A percentile compares a stretch with the other conserved stretches of the same genome.
These are phyloP conservation scores for Eutolmus rufibarbis DNA, from an alignment of 2,888 invertebrate species.

Conservation along the genomic window DNA sequence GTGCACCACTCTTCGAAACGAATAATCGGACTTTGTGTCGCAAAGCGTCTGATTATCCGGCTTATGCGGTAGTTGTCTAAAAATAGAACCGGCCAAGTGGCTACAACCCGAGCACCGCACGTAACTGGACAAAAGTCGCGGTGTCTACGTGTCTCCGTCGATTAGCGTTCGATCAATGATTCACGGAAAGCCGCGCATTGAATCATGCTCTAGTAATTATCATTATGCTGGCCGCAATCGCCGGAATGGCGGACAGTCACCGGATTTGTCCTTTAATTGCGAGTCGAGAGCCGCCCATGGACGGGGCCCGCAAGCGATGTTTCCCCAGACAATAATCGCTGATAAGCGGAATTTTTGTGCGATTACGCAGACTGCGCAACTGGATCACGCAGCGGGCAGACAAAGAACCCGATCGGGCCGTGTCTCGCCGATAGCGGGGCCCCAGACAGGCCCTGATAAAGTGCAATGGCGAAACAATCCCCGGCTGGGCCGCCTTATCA, in stretches of 20 bases:
- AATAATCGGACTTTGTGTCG: neutral
- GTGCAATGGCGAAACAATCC: slow-evolving; percentile 4
- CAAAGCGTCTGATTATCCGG: neutral
- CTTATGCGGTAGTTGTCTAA: neutral
- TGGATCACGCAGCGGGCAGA: slow-evolving; percentile 14
- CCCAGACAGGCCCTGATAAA: neutral
- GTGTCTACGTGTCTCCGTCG: neutral
- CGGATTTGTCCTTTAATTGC: slow-evolving; percentile 27
- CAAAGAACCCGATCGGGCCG: neutral
- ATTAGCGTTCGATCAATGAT: neutral
- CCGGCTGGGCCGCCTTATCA: slow-evolving; percentile 1
- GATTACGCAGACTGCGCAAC: slow-evolving; percentile 9
- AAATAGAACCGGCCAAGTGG: neutral
- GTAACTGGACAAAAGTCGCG: neutral
- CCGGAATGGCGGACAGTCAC: neutral
- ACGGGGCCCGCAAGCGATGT: neutral
- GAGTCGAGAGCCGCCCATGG: neutral
- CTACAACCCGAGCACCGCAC: neutral
- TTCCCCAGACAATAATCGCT: slow-evolving; percentile 25
- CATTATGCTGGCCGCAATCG: neutral
- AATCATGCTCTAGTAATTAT: slow-evolving; percentile 14
- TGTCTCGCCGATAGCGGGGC: slow-evolving; percentile 6
- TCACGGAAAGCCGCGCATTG: slow-evolving; percentile 4
- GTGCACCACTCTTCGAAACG: neutral
- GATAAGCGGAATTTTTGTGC: slow-evolving; percentile 26